Conservation (phyloP, 2,888 invertebrate species). For the Ennomos quercinarius region DNA sequence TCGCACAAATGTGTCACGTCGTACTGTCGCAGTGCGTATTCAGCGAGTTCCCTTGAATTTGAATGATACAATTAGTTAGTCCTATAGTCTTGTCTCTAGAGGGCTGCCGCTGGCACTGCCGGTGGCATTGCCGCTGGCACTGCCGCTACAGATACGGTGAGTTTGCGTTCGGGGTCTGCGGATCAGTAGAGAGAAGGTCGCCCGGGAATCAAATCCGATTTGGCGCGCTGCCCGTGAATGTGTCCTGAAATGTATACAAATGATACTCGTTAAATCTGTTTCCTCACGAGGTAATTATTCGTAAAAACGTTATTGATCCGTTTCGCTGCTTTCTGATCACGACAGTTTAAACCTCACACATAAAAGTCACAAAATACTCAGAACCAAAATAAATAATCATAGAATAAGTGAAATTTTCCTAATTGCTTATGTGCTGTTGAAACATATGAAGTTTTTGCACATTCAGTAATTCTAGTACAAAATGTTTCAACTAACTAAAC, state of each 20-base stretch:
- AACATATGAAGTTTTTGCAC: too few species aligned
- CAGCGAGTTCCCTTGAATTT: constrained; percentile 7
- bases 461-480: too few species aligned
- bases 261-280: too few species aligned
- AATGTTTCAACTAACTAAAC: too few species aligned
- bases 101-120: constrained; percentile 31
- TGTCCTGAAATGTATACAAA: constrained; percentile 60
- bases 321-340: too few species aligned
- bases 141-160: constrained; percentile 37
- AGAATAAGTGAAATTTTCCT: too few species aligned
- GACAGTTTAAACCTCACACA: too few species aligned
- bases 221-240: constrained; percentile 67
- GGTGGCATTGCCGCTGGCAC: constrained; percentile 35
- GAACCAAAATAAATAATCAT: too few species aligned
- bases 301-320: too few species aligned
- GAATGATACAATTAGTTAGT: constrained; percentile 22
- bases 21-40: constrained; percentile 2
- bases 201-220: constrained; percentile 78
- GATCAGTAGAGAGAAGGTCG: constrained; percentile 43
- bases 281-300: too few species aligned
- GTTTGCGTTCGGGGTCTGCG: constrained; percentile 43
- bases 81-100: constrained; percentile 31
- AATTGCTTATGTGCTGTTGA: too few species aligned
- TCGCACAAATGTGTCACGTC: background rate
- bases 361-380: too few species aligned